Evolutionary conservation across 2,888 invertebrate species (phyloP).

Genomic region (Lasius platythorax): DNA sequence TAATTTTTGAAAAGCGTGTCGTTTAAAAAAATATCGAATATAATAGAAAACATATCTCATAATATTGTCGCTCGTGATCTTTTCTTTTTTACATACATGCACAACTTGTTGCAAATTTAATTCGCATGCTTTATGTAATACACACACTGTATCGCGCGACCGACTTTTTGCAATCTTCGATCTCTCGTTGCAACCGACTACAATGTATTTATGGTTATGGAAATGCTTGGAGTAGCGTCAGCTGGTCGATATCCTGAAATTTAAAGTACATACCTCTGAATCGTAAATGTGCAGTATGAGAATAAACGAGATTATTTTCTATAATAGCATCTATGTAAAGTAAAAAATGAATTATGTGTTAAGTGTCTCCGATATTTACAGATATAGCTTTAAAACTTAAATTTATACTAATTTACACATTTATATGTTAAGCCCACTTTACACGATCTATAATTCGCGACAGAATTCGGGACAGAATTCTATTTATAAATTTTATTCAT

Average conservation of each 20-base stretch:
- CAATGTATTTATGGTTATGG: conserved; percentile 14
- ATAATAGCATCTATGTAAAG: neutral
- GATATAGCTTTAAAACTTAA: neutral
- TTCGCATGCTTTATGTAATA: neutral
- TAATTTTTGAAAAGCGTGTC: neutral
- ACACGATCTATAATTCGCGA: too few relatives aligned
- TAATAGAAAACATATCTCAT: neutral
- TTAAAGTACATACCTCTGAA: neutral
- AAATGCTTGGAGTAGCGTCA: neutral
- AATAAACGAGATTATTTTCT: neutral
- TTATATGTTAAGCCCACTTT: neutral
- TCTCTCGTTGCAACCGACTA: neutral
- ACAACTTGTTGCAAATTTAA: conserved; percentile 3
- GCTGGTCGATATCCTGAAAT: conserved; percentile 2
- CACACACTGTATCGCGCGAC: conserved; percentile 2
- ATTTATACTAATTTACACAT: neutral
- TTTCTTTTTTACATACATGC: neutral
- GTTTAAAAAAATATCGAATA: neutral
- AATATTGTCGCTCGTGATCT: neutral
- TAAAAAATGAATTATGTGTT: neutral
- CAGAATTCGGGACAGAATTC: too few relatives aligned
- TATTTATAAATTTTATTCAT: too few relatives aligned
- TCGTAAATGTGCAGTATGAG: neutral
- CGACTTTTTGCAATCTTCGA: conserved; percentile 23
- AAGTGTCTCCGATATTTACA: neutral